Evolutionary conservation across 2,113 vertebrate genomes (phyloP).

Genomic region (Gnathonemus echidnorhynchus): DNA sequence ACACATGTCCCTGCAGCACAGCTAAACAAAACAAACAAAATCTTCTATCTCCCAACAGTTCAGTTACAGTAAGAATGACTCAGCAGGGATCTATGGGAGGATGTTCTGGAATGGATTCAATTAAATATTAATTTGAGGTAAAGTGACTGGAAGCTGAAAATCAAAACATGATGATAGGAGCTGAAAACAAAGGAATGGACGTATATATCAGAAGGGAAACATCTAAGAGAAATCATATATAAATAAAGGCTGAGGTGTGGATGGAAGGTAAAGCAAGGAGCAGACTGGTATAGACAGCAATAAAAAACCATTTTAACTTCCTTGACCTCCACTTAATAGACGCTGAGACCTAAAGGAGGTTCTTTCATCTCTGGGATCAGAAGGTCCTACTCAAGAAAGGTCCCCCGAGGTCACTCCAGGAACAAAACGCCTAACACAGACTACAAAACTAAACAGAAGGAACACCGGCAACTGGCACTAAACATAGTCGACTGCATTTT

Average conservation of each 20-base stretch:
- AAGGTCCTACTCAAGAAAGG: not conserved
- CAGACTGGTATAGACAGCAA: not conserved
- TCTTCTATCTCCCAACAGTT: not conserved
- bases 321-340: not conserved
- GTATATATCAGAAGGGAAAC: not conserved
- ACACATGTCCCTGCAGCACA: not conserved
- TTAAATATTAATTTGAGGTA: not conserved
- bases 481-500: not conserved
- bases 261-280: not conserved
- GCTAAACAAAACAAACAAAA: not conserved
- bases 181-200: not conserved
- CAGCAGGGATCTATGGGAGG: not conserved
- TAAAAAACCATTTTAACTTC: not conserved
- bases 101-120: not conserved
- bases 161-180: not conserved
- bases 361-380: not conserved
- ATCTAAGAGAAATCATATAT: not conserved
- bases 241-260: not conserved
- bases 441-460: not conserved
- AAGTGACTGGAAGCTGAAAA: not conserved
- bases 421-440: not conserved
- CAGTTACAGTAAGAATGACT: constrained; percentile 8
- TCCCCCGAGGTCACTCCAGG: not conserved
- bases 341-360: not conserved
- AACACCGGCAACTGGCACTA: not conserved